Evolutionary conservation across 2,113 vertebrate species (phyloP).

Genomic region (Xiphias gladius): DNA sequence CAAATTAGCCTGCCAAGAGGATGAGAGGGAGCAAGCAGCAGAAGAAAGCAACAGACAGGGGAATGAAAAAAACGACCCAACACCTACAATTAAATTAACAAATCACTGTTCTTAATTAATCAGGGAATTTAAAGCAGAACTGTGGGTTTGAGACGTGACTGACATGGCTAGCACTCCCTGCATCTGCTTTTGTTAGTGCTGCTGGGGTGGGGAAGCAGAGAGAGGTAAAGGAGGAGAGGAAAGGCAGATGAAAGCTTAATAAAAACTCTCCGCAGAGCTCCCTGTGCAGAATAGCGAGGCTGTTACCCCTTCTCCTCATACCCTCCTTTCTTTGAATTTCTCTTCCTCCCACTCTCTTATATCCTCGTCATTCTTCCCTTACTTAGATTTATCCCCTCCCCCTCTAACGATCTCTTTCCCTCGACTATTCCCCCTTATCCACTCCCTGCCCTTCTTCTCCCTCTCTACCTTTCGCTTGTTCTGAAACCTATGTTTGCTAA

Average conservation of each 20-base stretch:
- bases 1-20: conserved; percentile 70
- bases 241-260: conserved; percentile 72
- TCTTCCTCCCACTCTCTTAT: conserved; percentile 58
- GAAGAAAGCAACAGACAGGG: conserved; percentile 58
- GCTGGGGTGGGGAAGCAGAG: conserved; percentile 34
- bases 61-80: conserved; percentile 46
- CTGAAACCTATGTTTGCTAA: conserved; percentile 74
- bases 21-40: conserved; percentile 70
- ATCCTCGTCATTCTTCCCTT: conserved; percentile 42
- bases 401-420: conserved; percentile 28
- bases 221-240: conserved; percentile 51
- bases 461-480: conserved; percentile 30
- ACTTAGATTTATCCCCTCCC: conserved; percentile 26
- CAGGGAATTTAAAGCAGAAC: conserved; percentile 65
- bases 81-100: conserved; percentile 78
- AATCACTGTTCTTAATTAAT: conserved; percentile 80
- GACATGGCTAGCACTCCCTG: conserved; percentile 57
- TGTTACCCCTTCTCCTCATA: conserved; percentile 40
- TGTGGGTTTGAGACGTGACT: conserved; percentile 68
- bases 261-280: conserved; percentile 59
- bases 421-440: conserved; percentile 21
- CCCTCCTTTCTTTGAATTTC: conserved; percentile 49
- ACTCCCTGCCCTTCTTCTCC: background rate
- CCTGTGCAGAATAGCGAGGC: conserved; percentile 50
- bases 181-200: conserved; percentile 61